Percentiles rank a stretch among this genome's conserved stretches.
Conservation (phyloP, 2,797 vertebrate species). For the Otolemur crassicaudatus region DNA sequence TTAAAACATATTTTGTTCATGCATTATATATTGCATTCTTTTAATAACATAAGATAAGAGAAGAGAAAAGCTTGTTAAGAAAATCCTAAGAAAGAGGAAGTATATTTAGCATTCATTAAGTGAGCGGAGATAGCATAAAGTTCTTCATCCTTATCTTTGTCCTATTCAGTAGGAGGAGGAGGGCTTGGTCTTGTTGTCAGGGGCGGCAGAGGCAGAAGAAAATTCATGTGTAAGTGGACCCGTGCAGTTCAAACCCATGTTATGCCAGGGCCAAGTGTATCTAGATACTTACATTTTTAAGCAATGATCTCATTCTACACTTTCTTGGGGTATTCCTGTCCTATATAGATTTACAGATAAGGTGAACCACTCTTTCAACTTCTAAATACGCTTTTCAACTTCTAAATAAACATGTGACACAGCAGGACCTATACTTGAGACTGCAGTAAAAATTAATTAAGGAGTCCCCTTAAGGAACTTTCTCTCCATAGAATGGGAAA, state of each 20-base stretch:
- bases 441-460: background rate
- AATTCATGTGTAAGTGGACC: background rate
- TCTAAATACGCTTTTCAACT: background rate
- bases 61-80: background rate
- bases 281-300: background rate
- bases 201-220: background rate
- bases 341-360: constrained; percentile 13
- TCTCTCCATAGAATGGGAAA: background rate
- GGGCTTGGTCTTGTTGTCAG: background rate
- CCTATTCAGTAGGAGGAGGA: background rate
- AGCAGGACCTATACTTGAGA: background rate
- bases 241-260: background rate
- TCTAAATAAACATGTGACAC: background rate
- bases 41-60: background rate
- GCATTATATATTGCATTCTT: background rate
- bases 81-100: background rate
- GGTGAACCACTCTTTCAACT: background rate
- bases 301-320: background rate
- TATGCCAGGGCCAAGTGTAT: background rate
- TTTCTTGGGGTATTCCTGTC: background rate
- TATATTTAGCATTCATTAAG: background rate
- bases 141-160: background rate
- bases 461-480: too few relatives aligned
- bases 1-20: background rate
- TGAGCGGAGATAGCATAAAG: background rate